Conservation (phyloP, 2,888 invertebrate species). For the Deilephila porcellus region DNA sequence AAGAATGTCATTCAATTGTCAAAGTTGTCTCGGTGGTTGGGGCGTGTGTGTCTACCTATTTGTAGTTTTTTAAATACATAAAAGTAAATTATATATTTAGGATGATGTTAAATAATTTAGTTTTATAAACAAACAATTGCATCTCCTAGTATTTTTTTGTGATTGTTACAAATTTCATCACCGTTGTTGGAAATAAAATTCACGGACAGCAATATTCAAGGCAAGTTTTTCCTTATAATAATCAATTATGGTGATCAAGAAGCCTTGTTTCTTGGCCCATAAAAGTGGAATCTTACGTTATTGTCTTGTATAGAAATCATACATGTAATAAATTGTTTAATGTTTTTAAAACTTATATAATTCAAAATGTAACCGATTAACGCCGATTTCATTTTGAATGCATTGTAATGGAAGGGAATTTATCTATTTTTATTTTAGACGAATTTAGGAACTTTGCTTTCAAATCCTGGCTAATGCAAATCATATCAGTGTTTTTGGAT, state of each 20-base stretch:
- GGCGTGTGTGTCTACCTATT: constrained; percentile 6
- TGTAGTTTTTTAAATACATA: not conserved
- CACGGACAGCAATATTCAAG: constrained; percentile 29
- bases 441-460: not conserved
- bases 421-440: not conserved
- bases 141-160: not conserved
- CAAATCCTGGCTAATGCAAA: not conserved
- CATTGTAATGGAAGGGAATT: not conserved
- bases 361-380: not conserved
- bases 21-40: not conserved
- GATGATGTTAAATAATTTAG: not conserved
- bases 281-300: too few species aligned
- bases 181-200: not conserved
- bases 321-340: too few species aligned
- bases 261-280: not conserved
- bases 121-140: not conserved
- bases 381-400: not conserved
- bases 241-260: not conserved
- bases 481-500: not conserved
- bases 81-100: constrained; percentile 3
- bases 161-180: constrained; percentile 8
- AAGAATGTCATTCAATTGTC: not conserved
- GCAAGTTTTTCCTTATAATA: constrained; percentile 29
- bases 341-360: not conserved
- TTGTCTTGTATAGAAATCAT: too few species aligned